Conservation (phyloP, 2,888 invertebrate species). For the Erebia ligea region DNA sequence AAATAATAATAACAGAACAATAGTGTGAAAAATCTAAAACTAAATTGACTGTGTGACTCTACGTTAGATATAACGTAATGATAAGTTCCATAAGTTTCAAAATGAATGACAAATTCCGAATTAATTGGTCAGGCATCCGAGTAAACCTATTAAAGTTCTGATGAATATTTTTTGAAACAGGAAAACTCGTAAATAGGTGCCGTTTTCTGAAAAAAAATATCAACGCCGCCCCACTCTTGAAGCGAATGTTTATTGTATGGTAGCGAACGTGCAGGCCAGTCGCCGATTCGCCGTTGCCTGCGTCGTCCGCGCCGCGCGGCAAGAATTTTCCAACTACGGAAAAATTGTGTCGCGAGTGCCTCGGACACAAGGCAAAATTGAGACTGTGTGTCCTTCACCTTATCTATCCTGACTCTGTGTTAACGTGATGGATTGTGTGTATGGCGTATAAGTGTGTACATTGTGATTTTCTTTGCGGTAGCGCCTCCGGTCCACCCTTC, state of each 20-base stretch:
- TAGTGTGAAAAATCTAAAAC: conserved; percentile 14
- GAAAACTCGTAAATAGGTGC: conserved; percentile 36
- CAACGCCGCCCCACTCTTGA: conserved; percentile 64
- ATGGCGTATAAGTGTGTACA: conserved; percentile 70
- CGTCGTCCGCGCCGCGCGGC: conserved; percentile 74
- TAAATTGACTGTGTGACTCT: conserved; percentile 1
- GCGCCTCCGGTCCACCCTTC: conserved; percentile 71
- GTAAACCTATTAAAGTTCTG: neutral
- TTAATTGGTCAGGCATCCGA: neutral
- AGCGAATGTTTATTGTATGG: conserved; percentile 74
- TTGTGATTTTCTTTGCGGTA: conserved; percentile 64
- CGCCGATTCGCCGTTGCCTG: conserved; percentile 68
- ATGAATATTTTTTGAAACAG: conserved; percentile 28
- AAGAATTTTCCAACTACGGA: conserved; percentile 70
- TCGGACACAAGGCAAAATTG: conserved; percentile 40
- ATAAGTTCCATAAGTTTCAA: neutral
- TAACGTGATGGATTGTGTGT: conserved; percentile 75
- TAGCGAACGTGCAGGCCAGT: conserved; percentile 60
- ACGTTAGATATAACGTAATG: neutral
- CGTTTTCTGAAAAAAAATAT: conserved; percentile 51
- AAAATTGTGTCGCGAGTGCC: conserved; percentile 79
- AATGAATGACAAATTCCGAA: neutral
- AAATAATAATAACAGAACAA: conserved; percentile 7
- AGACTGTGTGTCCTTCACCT: conserved; percentile 39
- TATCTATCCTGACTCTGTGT: conserved; percentile 41